Percentiles rank a stretch among this genome's conserved stretches.
Evolutionary conservation across 2,888 invertebrate genomes (phyloP).

Genomic region (Eupithecia abbreviata): DNA sequence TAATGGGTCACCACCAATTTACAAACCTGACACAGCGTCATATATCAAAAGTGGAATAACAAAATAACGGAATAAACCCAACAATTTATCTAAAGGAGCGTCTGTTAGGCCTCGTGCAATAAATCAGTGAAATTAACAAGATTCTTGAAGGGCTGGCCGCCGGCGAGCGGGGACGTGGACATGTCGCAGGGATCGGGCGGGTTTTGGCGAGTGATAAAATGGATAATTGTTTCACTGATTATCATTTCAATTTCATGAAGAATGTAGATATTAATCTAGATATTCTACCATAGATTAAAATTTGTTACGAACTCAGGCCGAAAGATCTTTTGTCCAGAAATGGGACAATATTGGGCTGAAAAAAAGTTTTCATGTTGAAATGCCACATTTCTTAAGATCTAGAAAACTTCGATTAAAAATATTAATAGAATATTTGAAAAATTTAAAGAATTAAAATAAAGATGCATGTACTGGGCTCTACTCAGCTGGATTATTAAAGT

Average conservation of each 20-base stretch:
- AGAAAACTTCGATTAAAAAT: too few species aligned
- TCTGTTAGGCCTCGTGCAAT: conserved; percentile 32
- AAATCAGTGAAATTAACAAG: conserved; percentile 46
- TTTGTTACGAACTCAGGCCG: neutral
- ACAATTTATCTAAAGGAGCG: conserved; percentile 30
- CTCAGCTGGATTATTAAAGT: neutral
- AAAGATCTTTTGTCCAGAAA: neutral
- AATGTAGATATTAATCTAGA: neutral
- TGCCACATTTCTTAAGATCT: too few species aligned
- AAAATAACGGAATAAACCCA: conserved; percentile 29
- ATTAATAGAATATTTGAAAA: too few species aligned
- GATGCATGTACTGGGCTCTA: too few species aligned
- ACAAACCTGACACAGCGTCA: neutral
- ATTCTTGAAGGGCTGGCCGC: conserved; percentile 24
- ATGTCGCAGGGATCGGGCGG: neutral
- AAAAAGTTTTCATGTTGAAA: too few species aligned
- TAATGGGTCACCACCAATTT: neutral
- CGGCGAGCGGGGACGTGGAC: neutral
- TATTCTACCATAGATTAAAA: neutral
- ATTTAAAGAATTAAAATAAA: too few species aligned
- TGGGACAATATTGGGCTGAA: neutral
- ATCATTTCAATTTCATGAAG: neutral
- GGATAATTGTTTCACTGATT: neutral
- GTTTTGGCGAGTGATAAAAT: neutral
- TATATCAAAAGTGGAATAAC: conserved; percentile 1